Evolutionary conservation across 2,113 vertebrate species (phyloP), one percentile per base, ranked within the genome.

Genomic region (Peromyscus polionotus): DNA sequence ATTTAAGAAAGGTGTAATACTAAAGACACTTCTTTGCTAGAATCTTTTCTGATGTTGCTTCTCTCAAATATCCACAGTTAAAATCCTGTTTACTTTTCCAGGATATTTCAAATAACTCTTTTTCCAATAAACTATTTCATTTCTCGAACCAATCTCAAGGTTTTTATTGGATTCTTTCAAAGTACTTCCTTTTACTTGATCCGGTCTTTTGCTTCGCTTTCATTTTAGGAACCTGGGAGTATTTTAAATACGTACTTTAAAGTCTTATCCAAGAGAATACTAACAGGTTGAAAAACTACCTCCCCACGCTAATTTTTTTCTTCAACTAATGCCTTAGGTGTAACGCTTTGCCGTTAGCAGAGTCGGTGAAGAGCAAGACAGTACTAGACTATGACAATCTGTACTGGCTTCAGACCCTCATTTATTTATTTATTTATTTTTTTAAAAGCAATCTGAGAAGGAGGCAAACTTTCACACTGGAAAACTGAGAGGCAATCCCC

Each of bases 81-180:
- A 92, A 85, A 81, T 93, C 85, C n/a, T 67, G 63, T 59, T 75
- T 14, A 57, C 33, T 91, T 93, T 94, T 83, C 45, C 87, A 90
- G 63, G 61, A 24, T 45, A 33, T 75, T 13, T 90, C 48, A 96
- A 84, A 90, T 57, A 80, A 76, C 36, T n/a, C 11, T 85, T 93
- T 93, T 81, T 94, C 13, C 42, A 93, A 68, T 24, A 91, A 93
- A 88, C 36, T 16, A 36, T 36, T 84, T 81, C 13, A 28, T 87
- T 36, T 91, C 26, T 94, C 42, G 94, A 67, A 68, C 79, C 75
- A 81, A 24, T 39, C 22, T 72, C 13, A 54, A 72, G 39, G 20
- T 24, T n/a, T n/a, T 63, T 94, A n/a, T 79, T 63, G 8, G 24
- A 88, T 20, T 87, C 39, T 26, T 86, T 59, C 28, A 36, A 26